phyloP scores from a whole-genome alignment of 2,113 vertebrate species.

The Cephalopholis sonnerati region DNA sequence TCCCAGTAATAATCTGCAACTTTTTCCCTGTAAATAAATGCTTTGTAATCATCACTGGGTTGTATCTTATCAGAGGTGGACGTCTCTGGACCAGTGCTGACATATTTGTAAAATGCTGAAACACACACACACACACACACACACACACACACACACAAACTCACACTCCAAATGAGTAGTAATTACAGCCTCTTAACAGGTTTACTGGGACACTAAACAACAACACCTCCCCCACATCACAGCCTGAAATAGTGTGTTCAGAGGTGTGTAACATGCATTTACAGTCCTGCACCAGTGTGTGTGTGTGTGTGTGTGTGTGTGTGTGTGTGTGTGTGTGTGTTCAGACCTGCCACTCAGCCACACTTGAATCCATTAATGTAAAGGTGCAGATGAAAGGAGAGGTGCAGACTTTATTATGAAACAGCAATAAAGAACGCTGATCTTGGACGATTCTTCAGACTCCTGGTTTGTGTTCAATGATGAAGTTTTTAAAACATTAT shows the following conservation, averaged over 20 bases:
- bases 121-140: slow-evolving; percentile 17
- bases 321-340: neutral
- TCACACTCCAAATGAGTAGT: slow-evolving; percentile 1
- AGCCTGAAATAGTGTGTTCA: neutral
- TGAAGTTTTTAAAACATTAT: no score
- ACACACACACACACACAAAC: slow-evolving; percentile 12
- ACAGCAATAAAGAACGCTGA: neutral
- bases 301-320: neutral
- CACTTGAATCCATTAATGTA: neutral
- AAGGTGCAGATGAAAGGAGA: neutral
- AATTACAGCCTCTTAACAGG: slow-evolving; percentile 44
- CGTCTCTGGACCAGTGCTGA: neutral
- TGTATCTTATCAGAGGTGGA: neutral
- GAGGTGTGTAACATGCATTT: neutral
- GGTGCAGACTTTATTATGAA: neutral
- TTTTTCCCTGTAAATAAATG: neutral
- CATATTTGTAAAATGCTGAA: neutral
- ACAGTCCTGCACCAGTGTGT: neutral
- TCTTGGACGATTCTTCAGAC: no score
- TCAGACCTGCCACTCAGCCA: neutral
- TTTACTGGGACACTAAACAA: slow-evolving; percentile 38
- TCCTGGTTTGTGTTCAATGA: no score
- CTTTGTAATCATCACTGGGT: neutral
- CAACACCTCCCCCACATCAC: slow-evolving; percentile 27
- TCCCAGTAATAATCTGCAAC: neutral